These are phyloP conservation scores for Belonocnema kinseyi DNA, from an alignment of 1,140 invertebrate species.

Conservation along the genomic window DNA sequence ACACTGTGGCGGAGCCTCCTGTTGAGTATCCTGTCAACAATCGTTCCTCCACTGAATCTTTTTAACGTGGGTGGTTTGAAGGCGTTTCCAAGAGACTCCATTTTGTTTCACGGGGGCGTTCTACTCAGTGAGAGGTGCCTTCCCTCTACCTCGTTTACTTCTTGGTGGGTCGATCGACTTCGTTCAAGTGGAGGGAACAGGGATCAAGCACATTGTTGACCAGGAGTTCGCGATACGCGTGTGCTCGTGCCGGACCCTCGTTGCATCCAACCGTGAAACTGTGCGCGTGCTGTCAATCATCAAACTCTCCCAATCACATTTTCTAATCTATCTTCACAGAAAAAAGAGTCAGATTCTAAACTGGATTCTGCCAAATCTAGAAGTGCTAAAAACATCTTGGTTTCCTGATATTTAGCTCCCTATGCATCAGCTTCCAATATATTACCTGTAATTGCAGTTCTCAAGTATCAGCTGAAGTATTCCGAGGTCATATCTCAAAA, in stretches of 20 bases:
- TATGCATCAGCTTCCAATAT: background rate
- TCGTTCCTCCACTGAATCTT: constrained; percentile 11
- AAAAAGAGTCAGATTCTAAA: too few species aligned
- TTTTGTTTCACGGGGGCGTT: constrained; percentile 66
- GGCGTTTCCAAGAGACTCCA: constrained; percentile 60
- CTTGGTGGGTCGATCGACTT: constrained; percentile 52
- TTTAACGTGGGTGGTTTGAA: constrained; percentile 24
- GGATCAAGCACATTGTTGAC: constrained; percentile 64
- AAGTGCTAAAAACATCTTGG: too few species aligned
- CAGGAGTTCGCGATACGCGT: constrained; percentile 69
- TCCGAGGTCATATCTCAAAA: background rate
- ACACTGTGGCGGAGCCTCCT: too few species aligned
- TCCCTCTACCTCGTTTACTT: constrained; percentile 56
- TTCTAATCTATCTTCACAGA: background rate
- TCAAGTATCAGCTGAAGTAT: background rate
- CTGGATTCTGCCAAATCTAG: background rate
- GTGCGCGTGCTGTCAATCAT: constrained; percentile 11
- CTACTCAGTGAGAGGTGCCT: constrained; percentile 46
- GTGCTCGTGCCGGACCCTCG: constrained; percentile 51
- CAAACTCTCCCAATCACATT: constrained; percentile 2
- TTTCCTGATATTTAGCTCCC: too few species aligned
- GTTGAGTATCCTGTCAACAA: constrained; percentile 19
- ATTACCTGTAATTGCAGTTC: background rate
- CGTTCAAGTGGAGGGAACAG: constrained; percentile 60
- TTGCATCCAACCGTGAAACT: constrained; percentile 32